Evolutionary conservation across 2,888 invertebrate genomes (phyloP), one percentile per base, ranked within the genome.

Genomic region (Melieria crassipennis): DNA sequence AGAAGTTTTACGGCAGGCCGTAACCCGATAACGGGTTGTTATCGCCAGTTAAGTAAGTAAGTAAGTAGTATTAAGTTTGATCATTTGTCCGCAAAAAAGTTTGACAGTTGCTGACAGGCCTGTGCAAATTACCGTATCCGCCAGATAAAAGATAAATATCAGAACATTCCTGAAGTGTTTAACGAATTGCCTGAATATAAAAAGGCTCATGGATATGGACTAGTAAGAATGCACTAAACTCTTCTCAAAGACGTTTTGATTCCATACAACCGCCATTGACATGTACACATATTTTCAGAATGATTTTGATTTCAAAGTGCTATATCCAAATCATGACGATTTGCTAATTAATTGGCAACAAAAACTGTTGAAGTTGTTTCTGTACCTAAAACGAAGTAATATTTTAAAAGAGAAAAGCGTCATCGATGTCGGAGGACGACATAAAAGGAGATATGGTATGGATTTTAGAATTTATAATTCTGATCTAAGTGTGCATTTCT

Each of bases 1-100:
- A n/a, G n/a, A n/a, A n/a, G n/a, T n/a, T n/a, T n/a, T n/a, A n/a
- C n/a, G n/a, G n/a, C n/a, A n/a, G n/a, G n/a, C n/a, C n/a, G n/a
- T n/a, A n/a, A n/a, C n/a, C n/a, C n/a, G n/a, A n/a, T n/a, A n/a
- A n/a, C n/a, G n/a, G n/a, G n/a, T n/a, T n/a, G n/a, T n/a, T n/a
- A n/a, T n/a, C n/a, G n/a, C n/a, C n/a, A n/a, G n/a, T n/a, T n/a
- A n/a, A n/a, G n/a, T n/a, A n/a, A n/a, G n/a, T n/a, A n/a, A n/a
- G 56, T 68, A n/a, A 61, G 63, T 16, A 64, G 69, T 5, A 42
- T 74, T 5, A 75, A 73, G 60, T 70, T 50, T 65, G 69, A 70
- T 56, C 70, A 73, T 48, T 66, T 70, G 45, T 63, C 61, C 13
- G 63, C 50, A n/a, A 71, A 71, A n/a, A 69, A 74, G n/a, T 74